Evolutionary conservation across 2,888 invertebrate genomes (phyloP).

Genomic region (Heteropelma amictum): DNA sequence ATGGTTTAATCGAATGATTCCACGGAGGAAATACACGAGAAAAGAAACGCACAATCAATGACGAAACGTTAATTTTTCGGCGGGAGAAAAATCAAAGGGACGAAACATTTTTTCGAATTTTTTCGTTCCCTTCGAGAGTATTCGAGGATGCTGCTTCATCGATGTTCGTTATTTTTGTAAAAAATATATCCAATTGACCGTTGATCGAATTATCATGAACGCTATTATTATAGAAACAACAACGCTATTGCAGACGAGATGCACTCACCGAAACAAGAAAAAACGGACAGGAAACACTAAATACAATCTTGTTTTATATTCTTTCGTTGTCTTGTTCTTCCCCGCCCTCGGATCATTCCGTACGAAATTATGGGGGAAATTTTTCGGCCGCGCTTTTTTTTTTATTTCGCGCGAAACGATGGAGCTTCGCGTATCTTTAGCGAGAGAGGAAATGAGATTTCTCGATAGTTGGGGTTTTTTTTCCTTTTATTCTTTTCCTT

Average conservation of each 20-base stretch:
- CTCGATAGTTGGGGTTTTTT: not conserved
- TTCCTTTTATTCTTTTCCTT: slow-evolving; percentile 1
- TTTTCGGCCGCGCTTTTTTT: no score
- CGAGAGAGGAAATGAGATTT: no score
- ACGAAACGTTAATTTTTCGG: not conserved
- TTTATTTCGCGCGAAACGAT: no score
- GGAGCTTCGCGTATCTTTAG: no score
- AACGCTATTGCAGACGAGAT: slow-evolving; percentile 67
- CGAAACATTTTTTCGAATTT: no score
- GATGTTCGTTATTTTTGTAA: not conserved
- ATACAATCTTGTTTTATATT: slow-evolving; percentile 75
- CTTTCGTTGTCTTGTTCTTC: slow-evolving; percentile 67
- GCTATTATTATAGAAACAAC: slow-evolving; percentile 27
- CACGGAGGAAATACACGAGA: slow-evolving; percentile 1
- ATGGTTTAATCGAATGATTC: slow-evolving; percentile 38
- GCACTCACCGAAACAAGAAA: slow-evolving; percentile 68
- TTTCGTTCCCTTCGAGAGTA: not conserved
- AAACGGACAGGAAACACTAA: slow-evolving; percentile 43
- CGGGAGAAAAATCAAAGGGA: no score
- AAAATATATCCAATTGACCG: not conserved
- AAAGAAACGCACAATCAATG: not conserved
- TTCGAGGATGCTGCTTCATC: not conserved
- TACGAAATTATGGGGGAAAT: no score
- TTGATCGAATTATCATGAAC: slow-evolving; percentile 35
- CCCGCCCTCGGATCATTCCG: slow-evolving; percentile 7